Base-by-base conservation (phyloP, 2,888 invertebrate genomes). In the Stenolophus ochropezus region DNA sequence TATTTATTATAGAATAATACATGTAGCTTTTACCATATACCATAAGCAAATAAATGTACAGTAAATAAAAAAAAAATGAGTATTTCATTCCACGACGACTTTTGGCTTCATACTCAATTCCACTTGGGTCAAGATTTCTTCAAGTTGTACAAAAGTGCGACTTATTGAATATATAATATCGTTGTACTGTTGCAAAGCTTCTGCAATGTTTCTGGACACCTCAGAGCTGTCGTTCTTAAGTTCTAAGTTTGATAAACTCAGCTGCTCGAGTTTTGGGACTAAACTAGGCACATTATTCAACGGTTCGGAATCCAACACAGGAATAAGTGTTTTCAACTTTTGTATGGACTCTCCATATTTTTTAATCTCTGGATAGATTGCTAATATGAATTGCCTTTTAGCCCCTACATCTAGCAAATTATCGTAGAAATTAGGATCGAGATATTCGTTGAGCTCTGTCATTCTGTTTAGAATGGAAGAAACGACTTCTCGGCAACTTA, bases 401-500 rank as follows among this genome's bases (percentile, higher is more conserved):
- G 89, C 89, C 79, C 90, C 90, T 6, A 86, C 86, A 83, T 90
- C 89, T 49, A 91, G 82, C 79, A 90, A 89, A 47, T 84, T 86
- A 61, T 90, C 90, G 53, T 90, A 90, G 83, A 87, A 88, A 75
- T 86, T 86, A 0, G 90, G 90, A 84, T 91, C 89, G 71, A 91
- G 86, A 83, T 90, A 90, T 14, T 88, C 88, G 82, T 91, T 91
- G 27, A 91, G 87, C 83, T 89, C 89, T 1, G 88, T 88, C 85
- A 91, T 86, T 76, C 90, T 87, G 83, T 90, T 88, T 56, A 91
- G 86, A 51, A 90, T 88, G 0, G 87, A 85, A 58, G 89, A 90
- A 16, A 90, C 87, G 16, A 90, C 89, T 83, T 91, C 91, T 53
- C 91, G 88, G 75, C 91, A 91, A 82, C 90, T 91, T 16, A 91